phyloP scores from a whole-genome alignment of 1,140 invertebrate species.

The Camponotus pennsylvanicus region DNA sequence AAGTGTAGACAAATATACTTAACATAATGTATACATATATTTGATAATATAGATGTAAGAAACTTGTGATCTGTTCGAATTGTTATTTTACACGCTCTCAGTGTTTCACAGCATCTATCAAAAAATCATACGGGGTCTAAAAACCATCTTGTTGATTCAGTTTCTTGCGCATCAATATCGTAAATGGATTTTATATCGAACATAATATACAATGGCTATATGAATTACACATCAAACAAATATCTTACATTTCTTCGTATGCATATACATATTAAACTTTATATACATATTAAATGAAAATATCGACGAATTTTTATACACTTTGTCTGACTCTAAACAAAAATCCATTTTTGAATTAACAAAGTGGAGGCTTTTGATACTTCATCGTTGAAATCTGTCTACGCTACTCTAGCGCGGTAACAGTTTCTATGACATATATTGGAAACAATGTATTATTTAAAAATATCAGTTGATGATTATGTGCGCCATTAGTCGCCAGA shows the following conservation, averaged over 20 bases:
- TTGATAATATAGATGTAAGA: slow-evolving; percentile 57
- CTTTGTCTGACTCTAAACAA: slow-evolving; percentile 21
- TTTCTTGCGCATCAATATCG: slow-evolving; percentile 1
- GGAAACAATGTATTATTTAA: slow-evolving; percentile 14
- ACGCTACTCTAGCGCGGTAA: slow-evolving; percentile 14
- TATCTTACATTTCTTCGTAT: slow-evolving; percentile 13
- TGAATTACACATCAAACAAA: background rate
- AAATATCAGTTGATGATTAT: slow-evolving; percentile 17
- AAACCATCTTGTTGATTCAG: background rate
- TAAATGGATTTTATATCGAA: slow-evolving; percentile 13
- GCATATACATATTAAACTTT: background rate
- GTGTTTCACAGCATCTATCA: background rate
- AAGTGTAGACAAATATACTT: slow-evolving; percentile 63
- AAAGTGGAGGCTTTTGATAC: slow-evolving; percentile 18
- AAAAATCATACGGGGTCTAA: slow-evolving; percentile 11
- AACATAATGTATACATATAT: slow-evolving; percentile 62
- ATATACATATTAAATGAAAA: background rate
- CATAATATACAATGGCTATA: slow-evolving; percentile 17
- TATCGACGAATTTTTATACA: slow-evolving; percentile 31
- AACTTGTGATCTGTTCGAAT: slow-evolving; percentile 45
- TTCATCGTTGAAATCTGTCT: slow-evolving; percentile 31
- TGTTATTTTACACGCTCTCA: slow-evolving; percentile 28
- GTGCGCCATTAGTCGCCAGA: background rate
- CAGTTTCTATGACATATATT: slow-evolving; percentile 44
- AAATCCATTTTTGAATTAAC: background rate